Evolutionary conservation across 2,113 vertebrate genomes (phyloP).

Genomic region (Malurus alboscapulatus): DNA sequence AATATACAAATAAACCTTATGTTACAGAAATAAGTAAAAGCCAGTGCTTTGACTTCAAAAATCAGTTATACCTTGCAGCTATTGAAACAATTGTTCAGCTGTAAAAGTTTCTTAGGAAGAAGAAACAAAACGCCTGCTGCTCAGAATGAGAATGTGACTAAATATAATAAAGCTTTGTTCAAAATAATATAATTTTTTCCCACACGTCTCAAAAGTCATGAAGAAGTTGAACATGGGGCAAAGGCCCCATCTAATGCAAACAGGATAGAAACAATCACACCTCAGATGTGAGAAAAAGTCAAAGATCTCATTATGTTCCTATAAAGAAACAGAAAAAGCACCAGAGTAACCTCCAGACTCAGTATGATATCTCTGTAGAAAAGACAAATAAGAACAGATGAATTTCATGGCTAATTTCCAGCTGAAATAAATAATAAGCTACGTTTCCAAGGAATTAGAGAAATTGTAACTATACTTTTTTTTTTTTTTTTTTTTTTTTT

Average conservation of each 20-base stretch:
- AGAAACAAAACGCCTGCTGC: not conserved
- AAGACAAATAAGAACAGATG: slow-evolving; percentile 7
- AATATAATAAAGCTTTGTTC: not conserved
- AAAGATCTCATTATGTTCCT: not conserved
- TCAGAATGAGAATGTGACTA: not conserved
- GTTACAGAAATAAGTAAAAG: not conserved
- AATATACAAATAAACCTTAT: not conserved
- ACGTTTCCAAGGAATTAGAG: not conserved
- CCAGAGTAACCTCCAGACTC: not conserved
- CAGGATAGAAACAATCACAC: not conserved
- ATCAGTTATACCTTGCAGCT: not conserved
- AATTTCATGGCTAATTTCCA: not conserved
- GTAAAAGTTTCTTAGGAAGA: not conserved
- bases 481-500: not conserved
- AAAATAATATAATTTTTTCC: not conserved
- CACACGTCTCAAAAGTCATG: not conserved
- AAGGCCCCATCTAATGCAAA: not conserved
- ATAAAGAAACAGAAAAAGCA: not conserved
- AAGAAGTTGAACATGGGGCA: not conserved
- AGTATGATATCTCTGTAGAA: not conserved
- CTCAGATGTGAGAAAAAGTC: not conserved
- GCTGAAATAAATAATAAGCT: not conserved
- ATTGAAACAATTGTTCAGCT: not conserved
- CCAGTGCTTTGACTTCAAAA: not conserved
- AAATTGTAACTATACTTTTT: not conserved